Evolutionary conservation across 2,888 invertebrate species (phyloP).

Genomic region (Nephrocerus scutellatus): DNA sequence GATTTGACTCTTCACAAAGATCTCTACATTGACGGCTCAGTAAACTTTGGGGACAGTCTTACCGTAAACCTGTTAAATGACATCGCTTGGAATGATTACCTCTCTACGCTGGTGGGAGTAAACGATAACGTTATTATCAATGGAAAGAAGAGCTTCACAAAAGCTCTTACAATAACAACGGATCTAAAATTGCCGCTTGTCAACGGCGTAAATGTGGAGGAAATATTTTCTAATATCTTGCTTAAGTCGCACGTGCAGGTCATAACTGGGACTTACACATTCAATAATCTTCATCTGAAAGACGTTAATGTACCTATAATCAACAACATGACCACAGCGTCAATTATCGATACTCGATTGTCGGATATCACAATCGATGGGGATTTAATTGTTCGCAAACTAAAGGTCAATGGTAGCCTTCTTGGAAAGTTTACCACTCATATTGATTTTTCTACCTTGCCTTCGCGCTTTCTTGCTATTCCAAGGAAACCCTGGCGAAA

Average conservation of each 20-base stretch:
- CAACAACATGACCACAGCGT: constrained; percentile 25
- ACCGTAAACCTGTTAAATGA: constrained; percentile 30
- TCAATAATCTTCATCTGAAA: constrained; percentile 22
- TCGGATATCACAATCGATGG: constrained; percentile 24
- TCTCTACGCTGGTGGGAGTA: constrained; percentile 23
- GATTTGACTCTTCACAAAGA: constrained; percentile 35
- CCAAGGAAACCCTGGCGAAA: constrained; percentile 27
- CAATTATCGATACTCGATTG: constrained; percentile 30
- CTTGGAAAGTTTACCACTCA: constrained; percentile 18
- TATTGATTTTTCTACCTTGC: constrained; percentile 15
- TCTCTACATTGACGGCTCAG: constrained; percentile 36
- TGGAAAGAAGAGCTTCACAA: constrained; percentile 29
- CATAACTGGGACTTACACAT: constrained; percentile 32
- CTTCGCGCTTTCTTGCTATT: constrained; percentile 18
- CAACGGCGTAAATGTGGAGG: constrained; percentile 27
- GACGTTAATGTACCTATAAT: constrained; percentile 32
- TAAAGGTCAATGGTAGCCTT: constrained; percentile 28
- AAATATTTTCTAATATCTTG: constrained; percentile 31
- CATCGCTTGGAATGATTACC: constrained; percentile 32
- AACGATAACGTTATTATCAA: constrained; percentile 27
- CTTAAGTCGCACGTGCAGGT: constrained; percentile 30
- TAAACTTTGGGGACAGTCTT: constrained; percentile 29
- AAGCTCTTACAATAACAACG: constrained; percentile 26
- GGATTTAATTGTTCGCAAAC: constrained; percentile 27
- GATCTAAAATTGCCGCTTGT: constrained; percentile 24